A percentile compares a stretch with the other conserved stretches of the same genome.
Conservation (phyloP, 2,113 vertebrate species). For the Triplophysa tibetana region DNA sequence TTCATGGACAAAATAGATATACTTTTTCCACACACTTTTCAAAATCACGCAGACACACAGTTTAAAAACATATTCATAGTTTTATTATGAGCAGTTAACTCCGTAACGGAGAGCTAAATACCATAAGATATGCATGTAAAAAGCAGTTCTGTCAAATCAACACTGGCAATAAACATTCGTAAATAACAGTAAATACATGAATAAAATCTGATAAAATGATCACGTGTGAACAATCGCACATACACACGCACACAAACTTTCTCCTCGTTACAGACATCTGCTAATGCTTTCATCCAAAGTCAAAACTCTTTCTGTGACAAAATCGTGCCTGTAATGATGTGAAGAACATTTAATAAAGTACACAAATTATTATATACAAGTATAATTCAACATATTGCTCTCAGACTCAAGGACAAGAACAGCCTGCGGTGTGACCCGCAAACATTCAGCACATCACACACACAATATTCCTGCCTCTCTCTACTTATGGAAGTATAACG, state of each 20-base stretch:
- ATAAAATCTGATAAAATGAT: conserved; percentile 35
- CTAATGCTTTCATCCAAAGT: conserved; percentile 3
- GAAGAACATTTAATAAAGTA: conserved; percentile 3
- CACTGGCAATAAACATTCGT: conserved; percentile 66
- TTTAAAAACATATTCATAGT: conserved; percentile 80
- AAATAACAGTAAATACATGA: conserved; percentile 54
- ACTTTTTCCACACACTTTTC: neutral
- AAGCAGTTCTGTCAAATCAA: conserved; percentile 61
- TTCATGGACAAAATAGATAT: no score
- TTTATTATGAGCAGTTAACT: conserved; percentile 74
- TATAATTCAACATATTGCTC: conserved; percentile 59
- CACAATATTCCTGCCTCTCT: conserved; percentile 25
- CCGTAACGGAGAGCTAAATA: conserved; percentile 64
- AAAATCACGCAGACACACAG: conserved; percentile 50
- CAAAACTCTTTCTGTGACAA: neutral
- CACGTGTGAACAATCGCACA: conserved; percentile 27
- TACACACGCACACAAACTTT: conserved; percentile 1
- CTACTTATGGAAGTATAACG: neutral
- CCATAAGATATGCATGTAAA: conserved; percentile 64
- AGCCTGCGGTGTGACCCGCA: conserved; percentile 68
- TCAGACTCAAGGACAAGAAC: conserved; percentile 55
- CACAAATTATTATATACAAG: conserved; percentile 30
- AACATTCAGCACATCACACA: conserved; percentile 53
- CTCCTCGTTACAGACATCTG: conserved; percentile 27
- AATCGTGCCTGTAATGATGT: neutral